Evolutionary conservation across 2,113 vertebrate species (phyloP).

Genomic region (Mastomys coucha): DNA sequence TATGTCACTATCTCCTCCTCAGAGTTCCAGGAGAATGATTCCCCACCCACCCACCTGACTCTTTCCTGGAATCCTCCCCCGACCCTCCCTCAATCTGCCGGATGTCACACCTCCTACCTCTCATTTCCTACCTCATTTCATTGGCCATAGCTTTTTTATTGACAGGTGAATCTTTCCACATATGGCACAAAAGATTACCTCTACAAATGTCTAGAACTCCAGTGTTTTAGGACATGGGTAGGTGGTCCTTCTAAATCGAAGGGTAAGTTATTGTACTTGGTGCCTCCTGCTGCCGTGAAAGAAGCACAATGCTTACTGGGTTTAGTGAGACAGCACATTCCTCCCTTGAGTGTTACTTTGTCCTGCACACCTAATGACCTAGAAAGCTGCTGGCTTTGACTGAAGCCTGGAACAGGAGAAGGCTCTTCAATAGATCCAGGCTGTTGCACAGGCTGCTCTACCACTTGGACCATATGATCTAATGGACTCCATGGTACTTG

Average conservation of each 20-base stretch:
- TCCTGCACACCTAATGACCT: neutral
- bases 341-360: neutral
- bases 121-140: too few relatives aligned
- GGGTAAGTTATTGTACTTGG: neutral
- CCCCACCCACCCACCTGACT: too few relatives aligned
- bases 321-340: neutral
- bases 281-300: neutral
- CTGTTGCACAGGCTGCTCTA: neutral
- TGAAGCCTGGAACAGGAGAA: neutral
- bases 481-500: neutral
- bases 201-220: neutral
- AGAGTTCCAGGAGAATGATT: too few relatives aligned
- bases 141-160: too few relatives aligned
- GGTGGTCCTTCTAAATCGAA: neutral
- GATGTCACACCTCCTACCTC: too few relatives aligned
- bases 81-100: fast-evolving
- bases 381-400: neutral
- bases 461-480: neutral
- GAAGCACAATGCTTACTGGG: neutral
- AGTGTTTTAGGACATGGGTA: neutral
- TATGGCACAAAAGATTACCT: too few relatives aligned
- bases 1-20: too few relatives aligned
- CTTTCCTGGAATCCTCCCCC: too few relatives aligned
- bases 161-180: too few relatives aligned
- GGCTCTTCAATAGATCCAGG: neutral